Evolutionary conservation across 2,113 vertebrate genomes (phyloP).

Genomic region (Pseudorhombus dupliciocellatus): DNA sequence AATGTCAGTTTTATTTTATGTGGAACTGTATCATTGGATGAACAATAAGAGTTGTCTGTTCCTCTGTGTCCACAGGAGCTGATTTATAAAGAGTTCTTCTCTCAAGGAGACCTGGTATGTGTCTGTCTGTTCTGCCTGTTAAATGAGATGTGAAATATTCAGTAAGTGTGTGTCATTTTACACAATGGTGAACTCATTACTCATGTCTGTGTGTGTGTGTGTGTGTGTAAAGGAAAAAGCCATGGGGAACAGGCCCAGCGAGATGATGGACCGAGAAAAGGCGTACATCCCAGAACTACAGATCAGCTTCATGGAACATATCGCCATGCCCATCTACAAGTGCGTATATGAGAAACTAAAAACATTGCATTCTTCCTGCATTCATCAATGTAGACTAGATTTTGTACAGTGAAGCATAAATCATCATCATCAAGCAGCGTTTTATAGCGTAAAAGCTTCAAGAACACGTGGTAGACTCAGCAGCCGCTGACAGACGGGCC

Average conservation of each 20-base stretch:
- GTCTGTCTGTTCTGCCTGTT: neutral
- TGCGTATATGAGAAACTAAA: constrained; percentile 67
- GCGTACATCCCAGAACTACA: constrained; percentile 97
- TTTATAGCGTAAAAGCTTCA: no score
- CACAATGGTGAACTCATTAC: constrained; percentile 16
- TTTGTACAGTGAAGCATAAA: no score
- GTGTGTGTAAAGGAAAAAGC: constrained; percentile 89
- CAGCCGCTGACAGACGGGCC: no score
- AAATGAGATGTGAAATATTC: constrained; percentile 32
- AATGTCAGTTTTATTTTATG: neutral
- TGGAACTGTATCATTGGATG: neutral
- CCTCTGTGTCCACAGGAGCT: constrained; percentile 86
- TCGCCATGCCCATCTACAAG: constrained; percentile 98
- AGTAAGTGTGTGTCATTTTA: constrained; percentile 18
- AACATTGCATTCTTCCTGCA: neutral
- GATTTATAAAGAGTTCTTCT: constrained; percentile 99
- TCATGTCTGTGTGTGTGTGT: constrained; percentile 25
- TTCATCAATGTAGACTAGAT: no score
- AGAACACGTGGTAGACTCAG: no score
- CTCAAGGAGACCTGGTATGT: constrained; percentile 98
- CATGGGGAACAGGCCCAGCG: constrained; percentile 96
- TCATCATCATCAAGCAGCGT: no score
- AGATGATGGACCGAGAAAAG: constrained; percentile 99
- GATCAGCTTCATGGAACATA: constrained; percentile 99
- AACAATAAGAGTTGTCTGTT: constrained; percentile 8